Percentiles rank a stretch among this genome's conserved stretches.
Evolutionary conservation across 2,797 vertebrate genomes (phyloP).

Genomic region (Fistularia commersonii): DNA sequence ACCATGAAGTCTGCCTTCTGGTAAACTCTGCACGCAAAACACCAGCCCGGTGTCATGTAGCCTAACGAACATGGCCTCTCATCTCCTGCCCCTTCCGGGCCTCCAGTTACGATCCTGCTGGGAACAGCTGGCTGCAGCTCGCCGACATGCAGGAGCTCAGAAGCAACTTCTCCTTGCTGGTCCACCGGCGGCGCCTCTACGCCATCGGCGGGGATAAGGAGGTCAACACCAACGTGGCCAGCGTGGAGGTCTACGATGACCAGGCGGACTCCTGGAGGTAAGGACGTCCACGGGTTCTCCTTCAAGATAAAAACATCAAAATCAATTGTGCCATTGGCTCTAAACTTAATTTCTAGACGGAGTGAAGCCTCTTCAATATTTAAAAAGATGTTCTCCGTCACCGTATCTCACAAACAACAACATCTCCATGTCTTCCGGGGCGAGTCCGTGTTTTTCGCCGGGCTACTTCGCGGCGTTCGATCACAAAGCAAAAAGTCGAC

Average conservation of each 20-base stretch:
- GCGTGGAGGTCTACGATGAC: slow-evolving; percentile 71
- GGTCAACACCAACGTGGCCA: slow-evolving; percentile 70
- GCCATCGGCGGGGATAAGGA: slow-evolving; percentile 76
- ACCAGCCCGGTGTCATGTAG: not conserved
- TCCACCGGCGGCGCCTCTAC: slow-evolving; percentile 47
- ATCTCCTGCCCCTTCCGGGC: not conserved
- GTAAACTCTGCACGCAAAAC: slow-evolving; percentile 54
- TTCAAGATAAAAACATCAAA: too few species aligned
- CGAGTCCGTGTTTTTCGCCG: too few species aligned
- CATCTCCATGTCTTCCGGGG: too few species aligned
- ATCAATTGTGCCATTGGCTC: too few species aligned
- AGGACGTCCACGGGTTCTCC: not conserved
- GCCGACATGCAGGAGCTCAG: slow-evolving; percentile 73
- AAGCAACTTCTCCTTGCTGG: slow-evolving; percentile 72
- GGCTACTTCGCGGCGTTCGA: too few species aligned
- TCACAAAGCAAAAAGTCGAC: too few species aligned
- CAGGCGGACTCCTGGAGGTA: slow-evolving; percentile 75
- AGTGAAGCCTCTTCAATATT: too few species aligned
- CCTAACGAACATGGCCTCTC: not conserved
- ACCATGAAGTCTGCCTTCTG: slow-evolving; percentile 86
- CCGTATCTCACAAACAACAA: too few species aligned
- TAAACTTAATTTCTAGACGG: too few species aligned
- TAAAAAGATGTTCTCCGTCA: too few species aligned
- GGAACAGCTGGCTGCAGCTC: slow-evolving; percentile 64
- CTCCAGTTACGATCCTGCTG: slow-evolving; percentile 67